Evolutionary conservation across 2,113 vertebrate genomes (phyloP), one percentile per base, ranked within the genome.

Genomic region (Tympanuchus pallidicinctus): DNA sequence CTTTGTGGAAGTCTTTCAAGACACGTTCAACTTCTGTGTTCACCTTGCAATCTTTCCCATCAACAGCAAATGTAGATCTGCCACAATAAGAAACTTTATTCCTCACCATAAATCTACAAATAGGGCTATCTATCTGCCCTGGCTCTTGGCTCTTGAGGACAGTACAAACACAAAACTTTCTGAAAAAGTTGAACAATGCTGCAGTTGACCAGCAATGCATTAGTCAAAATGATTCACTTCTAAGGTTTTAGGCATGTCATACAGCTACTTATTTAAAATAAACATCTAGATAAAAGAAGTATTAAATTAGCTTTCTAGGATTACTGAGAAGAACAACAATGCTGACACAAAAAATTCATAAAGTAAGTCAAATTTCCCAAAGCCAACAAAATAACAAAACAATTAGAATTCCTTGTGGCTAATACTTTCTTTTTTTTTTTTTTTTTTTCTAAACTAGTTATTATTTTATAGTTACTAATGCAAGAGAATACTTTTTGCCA

Each of bases 61-160:
- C 98, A 60, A 98, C 96, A 8, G 98, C 98, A 89, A 99, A 99
- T 0, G 98, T 98, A 54, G 98, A 99, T 94, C 98, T 99, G 92
- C 42, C 93, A 83, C 69, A 96, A 93, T 1, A 92, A 93, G 50
- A 94, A 84, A 92, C 25, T 72, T 78, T 27, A 77, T 3, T 66
- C 34, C 27, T 81, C 18, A 71, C 13, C 40, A 24, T 21, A 75
- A 81, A 38, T 9, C 20, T 45, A 61, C 17, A 64, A 47, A 38
- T 0, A 42, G 34, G 83, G 47, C 30, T 36, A 21, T 9, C 64
- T 10, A 1, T 38, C 63, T 78, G 69, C 50, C 5, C 17, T 20
- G 28, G 86, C 32, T 71, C 22, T 21, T 24, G 21, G 34, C 52
- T 83, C 47, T 45, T 43, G 47, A 61, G 13, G 57, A 32, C 61